These are phyloP conservation scores for Etia nguti DNA, from an alignment of 2,113 vertebrate species.

Conservation along the genomic window DNA sequence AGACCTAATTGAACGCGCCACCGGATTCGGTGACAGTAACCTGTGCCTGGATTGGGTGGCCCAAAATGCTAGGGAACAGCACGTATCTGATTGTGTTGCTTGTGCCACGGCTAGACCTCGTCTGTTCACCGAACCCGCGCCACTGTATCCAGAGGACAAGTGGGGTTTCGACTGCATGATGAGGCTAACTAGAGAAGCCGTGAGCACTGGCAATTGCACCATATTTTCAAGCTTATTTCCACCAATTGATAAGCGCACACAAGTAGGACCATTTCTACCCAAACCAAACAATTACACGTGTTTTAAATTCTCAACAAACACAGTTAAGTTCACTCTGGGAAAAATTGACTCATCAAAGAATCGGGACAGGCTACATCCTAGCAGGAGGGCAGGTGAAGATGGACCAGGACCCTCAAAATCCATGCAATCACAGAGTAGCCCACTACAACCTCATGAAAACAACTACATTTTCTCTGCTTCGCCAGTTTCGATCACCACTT, in stretches of 20 bases:
- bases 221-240: not conserved
- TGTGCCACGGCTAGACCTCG: not conserved
- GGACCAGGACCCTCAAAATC: too few relatives aligned
- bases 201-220: not conserved
- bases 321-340: not conserved
- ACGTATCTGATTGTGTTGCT: not conserved
- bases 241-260: not conserved
- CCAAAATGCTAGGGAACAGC: not conserved
- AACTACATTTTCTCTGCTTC: too few relatives aligned
- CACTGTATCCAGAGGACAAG: not conserved
- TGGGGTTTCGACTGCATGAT: not conserved
- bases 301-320: not conserved
- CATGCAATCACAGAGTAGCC: too few relatives aligned
- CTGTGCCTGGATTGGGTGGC: not conserved
- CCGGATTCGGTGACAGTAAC: not conserved
- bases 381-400: too few relatives aligned
- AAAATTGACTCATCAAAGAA: not conserved
- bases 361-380: too few relatives aligned
- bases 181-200: not conserved
- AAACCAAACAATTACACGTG: not conserved
- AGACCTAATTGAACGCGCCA: not conserved
- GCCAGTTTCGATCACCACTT: too few relatives aligned
- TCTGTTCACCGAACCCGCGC: not conserved
- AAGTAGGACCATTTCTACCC: not conserved
- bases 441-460: too few relatives aligned